Conservation (phyloP, 2,888 invertebrate genomes). For the Amblyjoppa proteus region DNA sequence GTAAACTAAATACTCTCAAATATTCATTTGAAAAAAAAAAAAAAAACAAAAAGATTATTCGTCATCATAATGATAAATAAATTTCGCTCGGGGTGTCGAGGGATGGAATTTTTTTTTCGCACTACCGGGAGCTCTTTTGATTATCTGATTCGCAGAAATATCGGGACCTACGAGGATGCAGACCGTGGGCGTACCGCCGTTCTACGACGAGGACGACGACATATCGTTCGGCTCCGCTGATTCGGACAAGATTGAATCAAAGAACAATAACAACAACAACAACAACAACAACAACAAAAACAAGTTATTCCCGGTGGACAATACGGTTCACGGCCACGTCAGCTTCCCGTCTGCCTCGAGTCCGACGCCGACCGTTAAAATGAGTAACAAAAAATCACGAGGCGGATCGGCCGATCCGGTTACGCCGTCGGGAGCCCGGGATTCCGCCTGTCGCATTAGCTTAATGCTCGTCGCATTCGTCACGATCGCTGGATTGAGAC, state of each 20-base stretch:
- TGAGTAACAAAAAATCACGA: slow-evolving; percentile 75
- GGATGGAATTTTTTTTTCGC: neutral
- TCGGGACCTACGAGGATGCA: slow-evolving; percentile 88
- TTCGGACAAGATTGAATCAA: slow-evolving; percentile 74
- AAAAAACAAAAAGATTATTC: too few relatives aligned
- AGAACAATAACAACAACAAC: slow-evolving; percentile 29
- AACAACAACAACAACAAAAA: slow-evolving; percentile 66
- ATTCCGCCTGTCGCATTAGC: slow-evolving; percentile 65
- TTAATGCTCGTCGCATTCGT: slow-evolving; percentile 64
- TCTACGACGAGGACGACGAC: slow-evolving; percentile 90
- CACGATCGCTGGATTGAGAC: slow-evolving; percentile 62
- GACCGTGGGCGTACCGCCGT: slow-evolving; percentile 85
- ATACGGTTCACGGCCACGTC: slow-evolving; percentile 80
- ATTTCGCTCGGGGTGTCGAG: neutral
- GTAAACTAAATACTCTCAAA: too few relatives aligned
- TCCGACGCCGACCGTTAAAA: slow-evolving; percentile 74
- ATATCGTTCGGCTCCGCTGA: slow-evolving; percentile 77
- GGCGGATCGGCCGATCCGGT: slow-evolving; percentile 46
- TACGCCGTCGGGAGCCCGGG: slow-evolving; percentile 63
- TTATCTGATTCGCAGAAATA: slow-evolving; percentile 87
- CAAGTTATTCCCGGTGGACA: slow-evolving; percentile 78
- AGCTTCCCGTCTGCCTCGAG: slow-evolving; percentile 76
- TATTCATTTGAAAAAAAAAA: too few relatives aligned
- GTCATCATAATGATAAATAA: too few relatives aligned
- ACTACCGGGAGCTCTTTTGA: neutral